Percentiles rank a stretch among this genome's conserved stretches.
These are phyloP conservation scores for Gila orcuttii DNA, from an alignment of 2,113 vertebrate species.

Conservation along the genomic window DNA sequence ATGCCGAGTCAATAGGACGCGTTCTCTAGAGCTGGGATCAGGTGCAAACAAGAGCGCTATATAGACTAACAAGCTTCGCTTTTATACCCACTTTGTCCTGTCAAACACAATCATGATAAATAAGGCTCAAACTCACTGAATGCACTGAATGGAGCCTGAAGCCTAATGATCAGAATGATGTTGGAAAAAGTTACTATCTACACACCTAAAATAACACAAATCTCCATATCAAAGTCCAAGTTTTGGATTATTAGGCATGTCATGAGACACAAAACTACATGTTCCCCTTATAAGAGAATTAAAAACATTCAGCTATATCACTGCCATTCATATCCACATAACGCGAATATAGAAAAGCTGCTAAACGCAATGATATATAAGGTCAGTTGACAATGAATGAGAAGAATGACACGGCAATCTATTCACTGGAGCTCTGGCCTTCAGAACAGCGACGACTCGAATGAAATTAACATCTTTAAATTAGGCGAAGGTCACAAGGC, in stretches of 20 bases:
- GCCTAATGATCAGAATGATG: slow-evolving; percentile 2
- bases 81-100: slow-evolving; percentile 4
- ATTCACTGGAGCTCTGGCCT: slow-evolving; percentile 46
- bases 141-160: slow-evolving; percentile 9
- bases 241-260: slow-evolving; percentile 36
- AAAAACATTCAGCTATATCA: slow-evolving; percentile 30
- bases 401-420: slow-evolving; percentile 55
- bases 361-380: slow-evolving; percentile 51
- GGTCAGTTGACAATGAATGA: slow-evolving; percentile 52
- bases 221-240: neutral
- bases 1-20: slow-evolving; percentile 20
- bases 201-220: neutral
- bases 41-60: slow-evolving; percentile 25
- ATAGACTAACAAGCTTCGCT: slow-evolving; percentile 15
- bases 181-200: neutral
- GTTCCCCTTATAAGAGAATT: slow-evolving; percentile 39
- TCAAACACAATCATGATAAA: neutral
- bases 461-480: slow-evolving; percentile 51
- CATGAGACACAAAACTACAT: slow-evolving; percentile 11
- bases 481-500: neutral
- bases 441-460: slow-evolving; percentile 41
- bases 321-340: slow-evolving; percentile 58
- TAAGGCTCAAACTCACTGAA: neutral
- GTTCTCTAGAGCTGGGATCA: slow-evolving; percentile 17
- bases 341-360: slow-evolving; percentile 45